Conservation (phyloP, 2,888 invertebrate genomes). For the Hirtodrosophila histrioides region DNA sequence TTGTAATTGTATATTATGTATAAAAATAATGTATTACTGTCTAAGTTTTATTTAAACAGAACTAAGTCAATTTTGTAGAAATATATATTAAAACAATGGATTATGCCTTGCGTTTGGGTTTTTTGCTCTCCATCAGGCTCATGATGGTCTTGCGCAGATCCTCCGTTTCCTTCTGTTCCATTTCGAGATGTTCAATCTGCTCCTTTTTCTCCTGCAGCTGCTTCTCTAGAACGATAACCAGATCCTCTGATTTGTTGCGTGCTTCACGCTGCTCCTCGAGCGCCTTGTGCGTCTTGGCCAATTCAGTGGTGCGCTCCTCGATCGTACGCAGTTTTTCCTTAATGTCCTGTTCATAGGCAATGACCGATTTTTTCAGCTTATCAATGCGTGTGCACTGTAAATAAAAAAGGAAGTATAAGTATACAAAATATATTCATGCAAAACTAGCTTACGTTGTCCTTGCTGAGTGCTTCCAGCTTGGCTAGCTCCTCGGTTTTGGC, state of each 20-base stretch:
- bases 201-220: constrained; percentile 83
- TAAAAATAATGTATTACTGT: neutral
- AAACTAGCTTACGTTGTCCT: constrained; percentile 76
- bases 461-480: constrained; percentile 70
- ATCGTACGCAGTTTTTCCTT: constrained; percentile 79
- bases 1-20: constrained; percentile 8
- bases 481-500: constrained; percentile 75
- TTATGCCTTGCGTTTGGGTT: constrained; percentile 80
- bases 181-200: constrained; percentile 80
- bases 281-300: constrained; percentile 78
- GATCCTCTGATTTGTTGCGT: constrained; percentile 82
- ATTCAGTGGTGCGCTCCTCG: constrained; percentile 81
- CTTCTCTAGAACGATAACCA: constrained; percentile 81
- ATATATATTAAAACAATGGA: constrained; percentile 4
- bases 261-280: constrained; percentile 82
- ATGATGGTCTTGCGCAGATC: constrained; percentile 83
- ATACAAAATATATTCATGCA: neutral
- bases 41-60: constrained; percentile 7
- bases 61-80: constrained; percentile 12
- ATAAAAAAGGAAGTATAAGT: neutral
- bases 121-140: constrained; percentile 84
- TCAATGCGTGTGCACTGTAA: constrained; percentile 77
- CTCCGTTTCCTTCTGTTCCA: constrained; percentile 83
- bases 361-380: constrained; percentile 82
- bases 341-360: constrained; percentile 79